A percentile compares a stretch with the other conserved stretches of the same genome.
Evolutionary conservation across 30 jellyfish, hydroid and myxozoan species (phyloP).

Genomic region (Aurelia sp.): DNA sequence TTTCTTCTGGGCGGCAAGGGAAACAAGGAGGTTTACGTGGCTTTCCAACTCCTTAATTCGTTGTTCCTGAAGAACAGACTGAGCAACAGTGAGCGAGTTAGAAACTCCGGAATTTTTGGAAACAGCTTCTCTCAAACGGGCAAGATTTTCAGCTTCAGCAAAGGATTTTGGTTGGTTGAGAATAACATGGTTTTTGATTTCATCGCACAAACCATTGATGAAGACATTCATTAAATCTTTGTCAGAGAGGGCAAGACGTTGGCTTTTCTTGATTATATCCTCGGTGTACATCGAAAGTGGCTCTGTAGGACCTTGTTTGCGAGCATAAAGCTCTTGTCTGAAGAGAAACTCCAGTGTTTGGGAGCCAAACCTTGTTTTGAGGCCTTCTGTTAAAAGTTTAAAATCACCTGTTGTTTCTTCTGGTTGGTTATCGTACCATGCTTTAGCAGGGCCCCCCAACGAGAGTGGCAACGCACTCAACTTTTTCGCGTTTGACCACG

Average conservation of each 20-base stretch:
- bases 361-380: too few relatives aligned
- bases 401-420: too few relatives aligned
- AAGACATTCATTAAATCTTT: slow-evolving; percentile 39
- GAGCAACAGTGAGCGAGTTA: background rate
- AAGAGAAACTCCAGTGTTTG: too few relatives aligned
- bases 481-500: too few relatives aligned
- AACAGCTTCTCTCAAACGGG: slow-evolving; percentile 33
- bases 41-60: background rate
- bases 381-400: too few relatives aligned
- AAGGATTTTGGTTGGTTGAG: slow-evolving; percentile 15
- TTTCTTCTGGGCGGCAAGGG: slow-evolving; percentile 12
- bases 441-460: too few relatives aligned
- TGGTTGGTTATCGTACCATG: too few relatives aligned
- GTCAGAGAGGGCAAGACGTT: slow-evolving; percentile 36
- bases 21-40: slow-evolving; percentile 1
- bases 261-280: slow-evolving; percentile 28
- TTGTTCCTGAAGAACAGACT: slow-evolving; percentile 5
- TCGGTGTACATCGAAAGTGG: background rate
- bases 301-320: slow-evolving; percentile 5
- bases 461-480: too few relatives aligned
- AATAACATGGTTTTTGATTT: slow-evolving; percentile 9
- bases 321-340: too few relatives aligned
- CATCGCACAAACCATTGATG: slow-evolving; percentile 15
- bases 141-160: slow-evolving; percentile 46
- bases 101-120: background rate